phyloP scores from a whole-genome alignment of 2,888 invertebrate genomes.

The Parnassius mnemosyne region DNA sequence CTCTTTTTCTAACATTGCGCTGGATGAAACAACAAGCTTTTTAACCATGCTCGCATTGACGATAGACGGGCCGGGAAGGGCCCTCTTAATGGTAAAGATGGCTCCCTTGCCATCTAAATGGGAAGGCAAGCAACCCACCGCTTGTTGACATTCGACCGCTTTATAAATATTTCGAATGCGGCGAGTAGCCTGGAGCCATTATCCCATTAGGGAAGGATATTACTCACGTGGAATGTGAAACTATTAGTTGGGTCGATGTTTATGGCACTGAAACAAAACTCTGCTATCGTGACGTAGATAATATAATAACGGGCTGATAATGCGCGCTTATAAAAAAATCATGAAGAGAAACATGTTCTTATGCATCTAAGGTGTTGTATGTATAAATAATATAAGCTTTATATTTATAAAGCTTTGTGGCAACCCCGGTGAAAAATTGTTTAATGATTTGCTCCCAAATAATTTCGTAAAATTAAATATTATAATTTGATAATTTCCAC shows the following conservation, averaged over 20 bases:
- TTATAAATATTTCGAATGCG: constrained; percentile 73
- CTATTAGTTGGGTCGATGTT: constrained; percentile 50
- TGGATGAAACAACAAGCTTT: too few species aligned
- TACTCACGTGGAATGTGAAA: constrained; percentile 70
- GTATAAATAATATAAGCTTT: not conserved
- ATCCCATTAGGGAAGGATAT: constrained; percentile 75
- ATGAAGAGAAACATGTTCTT: constrained; percentile 11
- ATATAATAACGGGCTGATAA: not conserved
- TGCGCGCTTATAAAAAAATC: not conserved
- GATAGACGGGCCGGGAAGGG: too few species aligned
- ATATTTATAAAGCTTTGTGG: too few species aligned
- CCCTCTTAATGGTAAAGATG: too few species aligned
- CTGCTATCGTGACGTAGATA: not conserved
- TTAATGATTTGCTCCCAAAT: too few species aligned
- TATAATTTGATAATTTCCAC: too few species aligned
- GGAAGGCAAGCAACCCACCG: constrained; percentile 65
- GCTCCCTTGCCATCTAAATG: constrained; percentile 58
- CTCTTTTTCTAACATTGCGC: too few species aligned
- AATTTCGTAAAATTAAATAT: too few species aligned
- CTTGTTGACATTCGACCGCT: constrained; percentile 73
- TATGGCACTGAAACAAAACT: constrained; percentile 28
- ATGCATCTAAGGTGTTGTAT: not conserved
- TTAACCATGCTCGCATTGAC: too few species aligned
- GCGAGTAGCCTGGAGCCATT: constrained; percentile 58
- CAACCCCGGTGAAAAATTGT: too few species aligned